Base-by-base conservation (phyloP, 2,888 invertebrate species). In the Oegoconia quadripuncta region DNA sequence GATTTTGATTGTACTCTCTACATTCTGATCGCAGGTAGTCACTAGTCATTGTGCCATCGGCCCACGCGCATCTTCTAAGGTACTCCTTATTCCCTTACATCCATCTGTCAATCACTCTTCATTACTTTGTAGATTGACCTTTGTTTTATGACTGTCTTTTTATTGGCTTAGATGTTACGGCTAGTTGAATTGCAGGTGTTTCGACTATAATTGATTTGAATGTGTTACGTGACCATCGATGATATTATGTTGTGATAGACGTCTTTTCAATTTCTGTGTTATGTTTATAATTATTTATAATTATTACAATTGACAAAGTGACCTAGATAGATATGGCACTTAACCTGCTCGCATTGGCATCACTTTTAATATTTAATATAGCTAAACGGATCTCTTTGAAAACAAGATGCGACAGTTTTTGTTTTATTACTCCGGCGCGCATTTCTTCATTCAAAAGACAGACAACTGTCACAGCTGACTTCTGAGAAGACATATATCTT, bases 51-150 rank as follows among this genome's bases (percentile, higher is more conserved):
- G 46, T 48, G 41, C 45, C n/a, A 43, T 79, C 80, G 46, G 44
- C 80, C 80, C 73, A 81, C 80, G 74, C 75, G 47, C 53, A 56
- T 54, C 44, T 41, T 35, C 48, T 55, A 49, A 64, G 67, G 64
- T 74, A 76, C 73, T 71, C 43, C 46, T 48, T 48, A 44, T 50
- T 52, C 55, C 58, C 49, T 39, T 53, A 49, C 49, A 51, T 45
- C 46, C 46, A 50, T 49, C 52, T 52, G 57, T 65, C 63, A 63
- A 34, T 44, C 47, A 44, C 13, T 29, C 18, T 16, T 40, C 37
- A 34, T 31, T 28, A 34, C 18, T 30, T 65, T 64, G 41, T 45
- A 47, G 47, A 39, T 34, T 34, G 49, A 54, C 61, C 61, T 65
- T 61, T 59, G 59, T 50, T 53, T 50, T 71, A 70, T 64, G 62